Conservation (phyloP, 1,140 invertebrate species). For the Ephestia elutella region DNA sequence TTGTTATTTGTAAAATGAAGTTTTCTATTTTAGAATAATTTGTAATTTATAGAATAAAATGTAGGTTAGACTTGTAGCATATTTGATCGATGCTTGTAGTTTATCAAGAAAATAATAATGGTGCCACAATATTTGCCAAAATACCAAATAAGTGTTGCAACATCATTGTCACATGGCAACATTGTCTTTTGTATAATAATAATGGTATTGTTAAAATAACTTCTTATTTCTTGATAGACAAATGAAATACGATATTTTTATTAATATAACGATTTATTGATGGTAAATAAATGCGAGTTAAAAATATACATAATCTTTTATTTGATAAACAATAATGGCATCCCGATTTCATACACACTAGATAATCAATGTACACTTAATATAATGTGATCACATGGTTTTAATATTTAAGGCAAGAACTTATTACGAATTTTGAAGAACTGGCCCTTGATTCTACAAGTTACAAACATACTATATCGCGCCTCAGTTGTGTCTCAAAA, state of each 20-base stretch:
- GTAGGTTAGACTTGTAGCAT: background rate
- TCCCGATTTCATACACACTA: conserved; percentile 39
- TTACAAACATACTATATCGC: too few species aligned
- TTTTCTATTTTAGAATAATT: background rate
- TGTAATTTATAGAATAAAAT: background rate
- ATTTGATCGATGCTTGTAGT: too few species aligned
- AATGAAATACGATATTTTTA: background rate
- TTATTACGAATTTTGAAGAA: conserved; percentile 14
- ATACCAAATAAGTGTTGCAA: too few species aligned
- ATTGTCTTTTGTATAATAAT: too few species aligned
- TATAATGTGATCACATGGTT: conserved; percentile 30
- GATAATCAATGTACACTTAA: conserved; percentile 41
- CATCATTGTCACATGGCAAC: too few species aligned
- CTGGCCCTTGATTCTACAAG: too few species aligned
- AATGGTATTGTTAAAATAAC: too few species aligned
- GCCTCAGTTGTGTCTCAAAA: too few species aligned
- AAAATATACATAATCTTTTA: conserved; percentile 40
- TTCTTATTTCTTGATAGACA: too few species aligned
- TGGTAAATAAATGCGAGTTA: conserved; percentile 48
- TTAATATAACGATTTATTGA: conserved; percentile 48
- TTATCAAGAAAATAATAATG: too few species aligned
- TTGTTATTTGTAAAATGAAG: background rate
- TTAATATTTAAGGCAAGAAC: conserved; percentile 35
- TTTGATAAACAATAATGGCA: conserved; percentile 42
- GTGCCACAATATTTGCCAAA: too few species aligned